Conservation (phyloP, 2,888 invertebrate genomes). For the Lottia scabra region DNA sequence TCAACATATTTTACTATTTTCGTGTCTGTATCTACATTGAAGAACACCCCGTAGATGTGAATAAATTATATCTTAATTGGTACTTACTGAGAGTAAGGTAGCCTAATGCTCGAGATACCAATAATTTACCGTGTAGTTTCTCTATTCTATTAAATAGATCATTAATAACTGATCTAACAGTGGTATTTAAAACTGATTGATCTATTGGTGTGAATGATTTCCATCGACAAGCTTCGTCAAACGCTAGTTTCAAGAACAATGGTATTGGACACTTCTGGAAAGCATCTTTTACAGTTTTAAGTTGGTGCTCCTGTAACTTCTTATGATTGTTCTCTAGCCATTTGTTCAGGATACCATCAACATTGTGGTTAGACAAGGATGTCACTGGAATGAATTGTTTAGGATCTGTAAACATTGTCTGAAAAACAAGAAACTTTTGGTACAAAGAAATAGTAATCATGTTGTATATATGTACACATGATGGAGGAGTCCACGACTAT, state of each 20-base stretch:
- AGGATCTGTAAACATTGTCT: slow-evolving; percentile 22
- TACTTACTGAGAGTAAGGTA: slow-evolving; percentile 53
- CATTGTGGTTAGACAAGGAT: slow-evolving; percentile 40
- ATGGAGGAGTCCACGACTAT: no score
- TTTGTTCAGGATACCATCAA: slow-evolving; percentile 48
- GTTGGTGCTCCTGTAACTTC: slow-evolving; percentile 46
- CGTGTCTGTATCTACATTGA: no score
- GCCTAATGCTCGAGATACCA: slow-evolving; percentile 57
- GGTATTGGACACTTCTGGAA: slow-evolving; percentile 53
- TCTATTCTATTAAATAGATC: slow-evolving; percentile 50
- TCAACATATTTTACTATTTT: no score
- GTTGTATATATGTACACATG: no score
- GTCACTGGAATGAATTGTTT: slow-evolving; percentile 43
- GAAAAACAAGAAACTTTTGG: no score
- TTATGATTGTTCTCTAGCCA: slow-evolving; percentile 47
- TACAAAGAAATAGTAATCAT: no score
- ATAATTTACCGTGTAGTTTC: slow-evolving; percentile 50
- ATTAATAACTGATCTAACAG: slow-evolving; percentile 49
- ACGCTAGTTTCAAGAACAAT: slow-evolving; percentile 57
- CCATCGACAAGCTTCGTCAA: slow-evolving; percentile 60
- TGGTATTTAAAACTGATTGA: slow-evolving; percentile 40
- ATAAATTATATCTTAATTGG: no score
- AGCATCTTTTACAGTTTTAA: slow-evolving; percentile 35
- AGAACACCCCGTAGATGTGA: no score
- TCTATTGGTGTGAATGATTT: slow-evolving; percentile 48